Evolutionary conservation across 2,113 vertebrate genomes (phyloP).

Genomic region (Apistogramma diplotaenia): DNA sequence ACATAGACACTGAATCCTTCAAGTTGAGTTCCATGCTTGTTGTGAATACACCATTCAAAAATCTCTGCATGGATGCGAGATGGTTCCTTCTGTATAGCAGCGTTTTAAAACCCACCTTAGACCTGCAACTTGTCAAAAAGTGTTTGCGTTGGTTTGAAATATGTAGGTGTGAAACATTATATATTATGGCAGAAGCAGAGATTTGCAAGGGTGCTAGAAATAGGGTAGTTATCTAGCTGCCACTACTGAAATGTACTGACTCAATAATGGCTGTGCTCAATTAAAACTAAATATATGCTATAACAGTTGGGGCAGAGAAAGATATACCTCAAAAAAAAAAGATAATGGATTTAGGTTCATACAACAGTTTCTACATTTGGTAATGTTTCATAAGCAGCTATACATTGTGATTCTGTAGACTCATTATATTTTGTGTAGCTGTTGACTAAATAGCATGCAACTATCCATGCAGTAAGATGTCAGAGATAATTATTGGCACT

Average conservation of each 20-base stretch:
- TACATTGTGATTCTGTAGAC: background rate
- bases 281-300: constrained; percentile 30
- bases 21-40: constrained; percentile 31
- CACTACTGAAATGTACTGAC: constrained; percentile 3
- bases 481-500: background rate
- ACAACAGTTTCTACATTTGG: background rate
- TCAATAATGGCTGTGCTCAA: constrained; percentile 25
- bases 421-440: background rate
- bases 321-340: constrained; percentile 1
- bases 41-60: constrained; percentile 39
- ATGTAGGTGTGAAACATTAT: constrained; percentile 41
- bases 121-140: constrained; percentile 47
- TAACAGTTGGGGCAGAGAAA: constrained; percentile 4
- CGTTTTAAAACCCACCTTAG: constrained; percentile 31
- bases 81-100: constrained; percentile 25
- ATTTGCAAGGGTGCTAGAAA: constrained; percentile 32
- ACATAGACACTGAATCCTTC: constrained; percentile 3
- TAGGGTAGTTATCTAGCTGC: constrained; percentile 40
- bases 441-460: constrained; percentile 7
- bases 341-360: background rate
- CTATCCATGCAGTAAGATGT: background rate
- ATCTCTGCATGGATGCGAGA: constrained; percentile 4
- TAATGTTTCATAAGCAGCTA: background rate
- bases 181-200: constrained; percentile 29
- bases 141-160: constrained; percentile 33